A percentile compares a stretch with the other conserved stretches of the same genome.
phyloP scores from a whole-genome alignment of 2,113 vertebrate genomes.

The Mesembrinibis cayennensis region DNA sequence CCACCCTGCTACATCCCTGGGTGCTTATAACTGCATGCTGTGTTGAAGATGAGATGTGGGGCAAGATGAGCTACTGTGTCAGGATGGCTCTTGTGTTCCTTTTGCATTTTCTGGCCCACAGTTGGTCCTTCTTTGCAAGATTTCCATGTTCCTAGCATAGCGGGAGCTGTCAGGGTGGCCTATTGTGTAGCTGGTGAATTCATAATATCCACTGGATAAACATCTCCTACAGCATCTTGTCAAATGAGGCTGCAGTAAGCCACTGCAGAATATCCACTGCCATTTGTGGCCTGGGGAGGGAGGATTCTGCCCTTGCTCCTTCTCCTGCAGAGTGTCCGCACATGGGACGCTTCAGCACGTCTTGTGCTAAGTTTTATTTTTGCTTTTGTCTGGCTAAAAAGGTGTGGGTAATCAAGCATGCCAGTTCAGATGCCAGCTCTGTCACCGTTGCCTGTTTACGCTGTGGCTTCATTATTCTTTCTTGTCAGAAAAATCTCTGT shows the following conservation, averaged over 20 bases:
- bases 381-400: neutral
- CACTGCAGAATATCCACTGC: slow-evolving; percentile 7
- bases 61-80: neutral
- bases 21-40: neutral
- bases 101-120: neutral
- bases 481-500: neutral
- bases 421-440: neutral
- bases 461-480: neutral
- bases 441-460: neutral
- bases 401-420: neutral
- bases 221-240: slow-evolving; percentile 20
- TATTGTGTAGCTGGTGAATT: slow-evolving; percentile 47
- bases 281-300: neutral
- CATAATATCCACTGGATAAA: slow-evolving; percentile 38
- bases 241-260: neutral
- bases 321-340: neutral
- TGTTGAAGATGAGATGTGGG: neutral
- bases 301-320: neutral
- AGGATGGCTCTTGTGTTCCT: neutral
- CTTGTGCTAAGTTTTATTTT: neutral
- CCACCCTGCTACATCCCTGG: neutral
- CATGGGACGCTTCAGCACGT: neutral
- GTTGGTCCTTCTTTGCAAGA: neutral
- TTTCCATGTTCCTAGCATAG: neutral
- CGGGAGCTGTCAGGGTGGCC: slow-evolving; percentile 45